phyloP scores from a whole-genome alignment of 2,888 invertebrate species.

The Oscheius sp. region DNA sequence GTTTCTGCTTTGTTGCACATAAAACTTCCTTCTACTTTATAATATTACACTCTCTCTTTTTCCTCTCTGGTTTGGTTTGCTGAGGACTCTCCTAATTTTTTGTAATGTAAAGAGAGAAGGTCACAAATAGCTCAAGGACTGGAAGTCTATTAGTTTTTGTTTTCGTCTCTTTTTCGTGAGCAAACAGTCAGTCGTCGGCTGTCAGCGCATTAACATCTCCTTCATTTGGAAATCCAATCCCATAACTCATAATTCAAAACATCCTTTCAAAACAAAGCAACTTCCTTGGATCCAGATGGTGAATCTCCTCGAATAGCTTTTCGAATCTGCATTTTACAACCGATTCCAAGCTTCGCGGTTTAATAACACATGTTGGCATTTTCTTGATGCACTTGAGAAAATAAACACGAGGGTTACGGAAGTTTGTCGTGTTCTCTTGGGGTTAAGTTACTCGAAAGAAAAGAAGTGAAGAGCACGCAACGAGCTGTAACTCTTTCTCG shows the following conservation, averaged over 20 bases:
- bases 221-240: no score
- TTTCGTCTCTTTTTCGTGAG: no score
- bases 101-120: no score
- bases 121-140: no score
- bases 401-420: conserved; percentile 24
- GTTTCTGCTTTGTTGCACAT: no score
- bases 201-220: no score
- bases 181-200: no score
- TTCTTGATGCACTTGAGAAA: conserved; percentile 19
- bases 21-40: no score
- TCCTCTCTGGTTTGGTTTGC: no score
- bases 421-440: conserved; percentile 14
- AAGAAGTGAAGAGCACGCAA: conserved; percentile 8
- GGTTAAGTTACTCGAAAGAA: background rate
- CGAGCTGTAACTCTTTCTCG: background rate
- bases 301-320: background rate
- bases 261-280: background rate
- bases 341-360: background rate
- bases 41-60: no score
- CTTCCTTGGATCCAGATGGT: background rate
- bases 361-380: conserved; percentile 16
- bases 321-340: background rate
- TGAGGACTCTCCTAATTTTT: no score
- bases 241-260: background rate
- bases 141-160: no score